Evolutionary conservation across 2,113 vertebrate species (phyloP).

Genomic region (Martes martes): DNA sequence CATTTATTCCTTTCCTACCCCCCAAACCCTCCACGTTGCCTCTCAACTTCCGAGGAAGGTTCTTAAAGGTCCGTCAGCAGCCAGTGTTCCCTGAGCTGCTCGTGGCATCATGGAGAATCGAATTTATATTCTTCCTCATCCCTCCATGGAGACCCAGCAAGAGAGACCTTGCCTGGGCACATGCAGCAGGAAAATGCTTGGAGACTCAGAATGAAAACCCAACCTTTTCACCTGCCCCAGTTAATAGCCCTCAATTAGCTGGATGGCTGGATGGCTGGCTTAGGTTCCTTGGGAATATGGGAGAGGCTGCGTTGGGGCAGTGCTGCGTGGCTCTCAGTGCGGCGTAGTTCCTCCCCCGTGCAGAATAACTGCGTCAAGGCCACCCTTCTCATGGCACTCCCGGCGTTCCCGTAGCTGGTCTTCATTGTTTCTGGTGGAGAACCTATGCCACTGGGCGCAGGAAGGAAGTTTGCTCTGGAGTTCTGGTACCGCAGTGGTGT

Average conservation of each 20-base stretch:
- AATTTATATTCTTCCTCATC: neutral
- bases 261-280: neutral
- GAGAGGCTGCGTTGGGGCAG: accelerated
- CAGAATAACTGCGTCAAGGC: neutral
- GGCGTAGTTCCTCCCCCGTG: accelerated
- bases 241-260: neutral
- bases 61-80: neutral
- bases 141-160: no score
- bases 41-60: no score
- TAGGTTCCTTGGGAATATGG: neutral
- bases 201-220: neutral
- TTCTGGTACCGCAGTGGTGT: no score
- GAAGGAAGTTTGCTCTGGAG: neutral
- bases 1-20: no score
- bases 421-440: neutral
- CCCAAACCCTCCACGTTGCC: no score
- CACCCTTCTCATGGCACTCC: neutral
- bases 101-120: neutral
- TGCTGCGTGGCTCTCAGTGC: neutral
- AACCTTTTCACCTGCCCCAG: neutral
- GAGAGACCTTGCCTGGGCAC: neutral
- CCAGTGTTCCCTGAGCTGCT: neutral
- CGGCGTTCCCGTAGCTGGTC: accelerated
- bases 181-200: neutral
- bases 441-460: neutral